Conservation (phyloP, 2,797 vertebrate species). For the Pitangus sulphuratus region DNA sequence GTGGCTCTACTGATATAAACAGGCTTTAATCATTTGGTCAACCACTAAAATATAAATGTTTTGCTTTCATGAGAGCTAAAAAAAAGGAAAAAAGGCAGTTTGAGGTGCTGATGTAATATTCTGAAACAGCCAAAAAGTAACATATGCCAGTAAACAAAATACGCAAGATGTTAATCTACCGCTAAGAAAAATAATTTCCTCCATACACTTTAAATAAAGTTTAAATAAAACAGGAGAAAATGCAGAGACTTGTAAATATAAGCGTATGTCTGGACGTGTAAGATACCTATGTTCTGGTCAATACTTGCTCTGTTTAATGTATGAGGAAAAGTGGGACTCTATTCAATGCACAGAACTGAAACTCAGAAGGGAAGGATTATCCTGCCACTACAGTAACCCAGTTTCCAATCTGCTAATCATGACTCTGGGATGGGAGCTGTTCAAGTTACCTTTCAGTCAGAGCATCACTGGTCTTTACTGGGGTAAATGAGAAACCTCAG, state of each 20-base stretch:
- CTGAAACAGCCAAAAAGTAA: slow-evolving; percentile 44
- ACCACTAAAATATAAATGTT: slow-evolving; percentile 61
- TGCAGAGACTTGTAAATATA: not conserved
- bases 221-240: not conserved
- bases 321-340: not conserved
- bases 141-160: not conserved
- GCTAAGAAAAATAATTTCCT: not conserved
- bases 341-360: not conserved
- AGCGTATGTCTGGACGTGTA: not conserved
- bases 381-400: not conserved
- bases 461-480: not conserved
- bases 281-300: not conserved
- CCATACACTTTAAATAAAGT: not conserved
- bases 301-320: not conserved
- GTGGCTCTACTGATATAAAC: slow-evolving; percentile 56
- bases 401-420: not conserved
- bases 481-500: not conserved
- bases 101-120: slow-evolving; percentile 42
- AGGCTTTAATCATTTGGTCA: slow-evolving; percentile 57
- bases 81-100: not conserved
- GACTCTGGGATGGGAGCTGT: not conserved
- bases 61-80: slow-evolving; percentile 2
- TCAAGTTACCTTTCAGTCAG: not conserved
- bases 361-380: not conserved
- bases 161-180: not conserved